Evolutionary conservation across 2,797 vertebrate species (phyloP), one percentile per base, ranked within the genome.

Genomic region (Sebastes jordani): DNA sequence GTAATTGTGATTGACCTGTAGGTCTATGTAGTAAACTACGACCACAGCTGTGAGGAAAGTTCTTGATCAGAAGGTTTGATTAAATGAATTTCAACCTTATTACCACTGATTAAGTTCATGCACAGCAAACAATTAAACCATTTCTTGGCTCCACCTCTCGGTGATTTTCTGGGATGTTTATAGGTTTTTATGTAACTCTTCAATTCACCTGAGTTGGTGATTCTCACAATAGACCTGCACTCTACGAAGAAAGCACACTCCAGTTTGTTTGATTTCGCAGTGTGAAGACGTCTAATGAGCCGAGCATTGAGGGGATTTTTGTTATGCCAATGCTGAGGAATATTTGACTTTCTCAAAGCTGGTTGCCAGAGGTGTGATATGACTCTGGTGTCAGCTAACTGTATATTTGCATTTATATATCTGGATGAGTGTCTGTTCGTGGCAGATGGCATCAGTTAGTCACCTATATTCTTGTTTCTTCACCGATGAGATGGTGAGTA

Each of bases 381-480:
- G 42, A 85, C 84, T 82, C 68, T 14, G 49, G 77, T 58, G 75
- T 91, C 82, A 65, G 77, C 69, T 64, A 61, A 81, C 72, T 90
- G 89, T 90, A 86, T 77, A 91, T 91, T 92, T 92, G 82, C 88
- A 90, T 90, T 87, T 87, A 78, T 85, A 80, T 88, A 86, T 90
- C 80, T 86, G 85, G 81, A 83, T 88, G 85, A 86, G 83, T 90
- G 78, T 91, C 63, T 80, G 78, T 74, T 73, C 54, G 78, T 61
- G 85, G 79, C 88, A 92, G 91, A 92, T 88, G 86, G 87, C 79
- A 70, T 82, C 80, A 86, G 88, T 92, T 89, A 86, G 89, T 86
- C 91, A 88, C 82, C 65, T 85, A 80, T 86, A 82, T 91, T 81
- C 86, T 84, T 75, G 74, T 92, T 91, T 88, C 85, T 87, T 80